Conservation (phyloP, 2,888 invertebrate genomes). For the Diloba caeruleocephala region DNA sequence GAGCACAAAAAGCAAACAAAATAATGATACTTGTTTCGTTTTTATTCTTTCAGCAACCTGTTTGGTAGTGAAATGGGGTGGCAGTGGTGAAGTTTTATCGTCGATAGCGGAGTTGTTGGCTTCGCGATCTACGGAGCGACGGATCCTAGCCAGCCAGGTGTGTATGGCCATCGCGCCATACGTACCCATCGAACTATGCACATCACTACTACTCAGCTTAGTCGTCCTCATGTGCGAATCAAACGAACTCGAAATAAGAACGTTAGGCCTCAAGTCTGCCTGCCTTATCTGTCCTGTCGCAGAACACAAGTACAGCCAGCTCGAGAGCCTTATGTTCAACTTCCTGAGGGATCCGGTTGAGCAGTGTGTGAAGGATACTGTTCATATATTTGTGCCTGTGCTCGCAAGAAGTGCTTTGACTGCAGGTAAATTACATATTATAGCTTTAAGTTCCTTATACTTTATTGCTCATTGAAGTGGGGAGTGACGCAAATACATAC, state of each 20-base stretch:
- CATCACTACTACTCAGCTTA: slow-evolving; percentile 82
- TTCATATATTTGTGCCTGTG: slow-evolving; percentile 78
- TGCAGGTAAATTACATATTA: slow-evolving; percentile 66
- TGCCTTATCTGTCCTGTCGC: slow-evolving; percentile 81
- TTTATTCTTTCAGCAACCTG: slow-evolving; percentile 73
- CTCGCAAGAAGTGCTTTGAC: slow-evolving; percentile 81
- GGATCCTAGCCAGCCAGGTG: slow-evolving; percentile 80
- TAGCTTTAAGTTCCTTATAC: background rate
- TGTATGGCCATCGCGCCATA: slow-evolving; percentile 83
- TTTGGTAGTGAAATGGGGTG: slow-evolving; percentile 84
- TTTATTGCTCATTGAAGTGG: too few relatives aligned
- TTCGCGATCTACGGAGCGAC: slow-evolving; percentile 75
- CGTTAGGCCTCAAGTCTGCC: slow-evolving; percentile 78
- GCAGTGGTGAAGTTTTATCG: slow-evolving; percentile 82
- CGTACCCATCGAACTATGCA: slow-evolving; percentile 82
- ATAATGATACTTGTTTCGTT: too few relatives aligned
- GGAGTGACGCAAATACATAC: too few relatives aligned
- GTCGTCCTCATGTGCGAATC: slow-evolving; percentile 85
- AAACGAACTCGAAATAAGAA: slow-evolving; percentile 77
- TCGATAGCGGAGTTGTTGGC: slow-evolving; percentile 80
- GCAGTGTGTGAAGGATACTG: slow-evolving; percentile 78
- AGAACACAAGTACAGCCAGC: slow-evolving; percentile 79
- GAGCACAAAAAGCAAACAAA: too few relatives aligned
- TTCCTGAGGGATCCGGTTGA: slow-evolving; percentile 81
- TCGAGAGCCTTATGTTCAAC: slow-evolving; percentile 82